Evolutionary conservation across 2,888 invertebrate species (phyloP), one percentile per base, ranked within the genome.

Genomic region (Aphrophora alni): DNA sequence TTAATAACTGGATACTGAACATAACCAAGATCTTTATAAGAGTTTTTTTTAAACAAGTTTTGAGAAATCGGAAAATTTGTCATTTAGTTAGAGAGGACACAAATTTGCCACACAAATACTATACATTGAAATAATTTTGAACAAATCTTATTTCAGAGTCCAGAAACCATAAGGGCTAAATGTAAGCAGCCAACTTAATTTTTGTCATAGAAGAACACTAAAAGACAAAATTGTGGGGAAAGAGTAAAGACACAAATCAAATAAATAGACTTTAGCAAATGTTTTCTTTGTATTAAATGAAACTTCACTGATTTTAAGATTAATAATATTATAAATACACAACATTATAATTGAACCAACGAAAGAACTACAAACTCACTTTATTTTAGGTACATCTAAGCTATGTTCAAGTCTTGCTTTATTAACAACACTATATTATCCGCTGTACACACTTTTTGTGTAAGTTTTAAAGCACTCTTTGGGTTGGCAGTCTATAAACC

Each of bases 271-370:
- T 80, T 80, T 80, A 80, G 80, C 80, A 80, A 80, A 80, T 80
- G 71, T 75, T 51, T 75, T 80, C 68, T 80, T 80, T 80, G 80
- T 80, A 80, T 80, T 80, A 80, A 80, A 80, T 80, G 76, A 80
- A 80, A 80, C 75, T 70, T 80, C 75, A 80, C 76, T 75, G 76
- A 71, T 51, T 51, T 80, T 75, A 80, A 68, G 78, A 79, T 79
- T 79, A 79, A 74, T 78, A 78, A 73, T 59, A 73, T 75, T 80
- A 80, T 80, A 80, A 80, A 80, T 80, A 80, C 76, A 80, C 80
- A 80, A 75, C 28, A 73, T 73, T 71, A 80, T 80, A 80, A 80
- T 76, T 75, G 71, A 33, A 80, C 71, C 76, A 70, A 80, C 72
- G 59, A 71, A n/a, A 59, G 4, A 14, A 73, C 24, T 38, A 73